Percentiles rank a stretch among this genome's conserved stretches.
Conservation (phyloP, 2,113 vertebrate genomes). For the Haemorhous mexicanus region DNA sequence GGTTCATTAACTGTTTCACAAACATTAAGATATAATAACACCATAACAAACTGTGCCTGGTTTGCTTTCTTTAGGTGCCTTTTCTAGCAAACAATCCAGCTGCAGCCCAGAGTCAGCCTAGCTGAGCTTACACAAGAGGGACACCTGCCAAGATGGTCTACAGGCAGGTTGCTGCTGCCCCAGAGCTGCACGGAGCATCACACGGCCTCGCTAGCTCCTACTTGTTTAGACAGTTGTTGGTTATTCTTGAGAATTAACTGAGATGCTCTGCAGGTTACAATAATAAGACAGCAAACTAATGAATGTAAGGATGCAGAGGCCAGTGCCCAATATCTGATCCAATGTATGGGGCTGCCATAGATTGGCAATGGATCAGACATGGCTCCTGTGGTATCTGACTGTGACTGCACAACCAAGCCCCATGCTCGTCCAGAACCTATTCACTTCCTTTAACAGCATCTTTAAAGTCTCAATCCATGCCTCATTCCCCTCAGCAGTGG, state of each 20-base stretch:
- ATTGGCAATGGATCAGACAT: background rate
- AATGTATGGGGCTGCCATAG: background rate
- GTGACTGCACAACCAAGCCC: background rate
- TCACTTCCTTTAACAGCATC: background rate
- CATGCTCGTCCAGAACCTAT: background rate
- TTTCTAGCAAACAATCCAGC: background rate
- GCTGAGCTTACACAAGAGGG: background rate
- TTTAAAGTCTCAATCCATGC: background rate
- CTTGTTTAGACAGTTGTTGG: background rate
- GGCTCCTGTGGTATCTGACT: background rate
- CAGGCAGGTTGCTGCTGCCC: background rate
- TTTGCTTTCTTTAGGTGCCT: background rate
- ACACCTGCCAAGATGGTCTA: background rate
- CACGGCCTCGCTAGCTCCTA: accelerated
- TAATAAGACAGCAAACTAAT: background rate
- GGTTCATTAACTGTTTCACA: background rate
- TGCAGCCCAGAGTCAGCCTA: background rate
- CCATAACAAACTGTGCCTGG: background rate
- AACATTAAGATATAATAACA: background rate
- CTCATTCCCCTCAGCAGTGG: background rate
- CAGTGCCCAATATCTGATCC: background rate
- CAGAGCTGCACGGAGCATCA: background rate
- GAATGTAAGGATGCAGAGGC: background rate
- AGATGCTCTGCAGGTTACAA: background rate
- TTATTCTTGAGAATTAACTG: background rate